Evolutionary conservation across 2,113 vertebrate species (phyloP).

Genomic region (Entelurus aequoreus): DNA sequence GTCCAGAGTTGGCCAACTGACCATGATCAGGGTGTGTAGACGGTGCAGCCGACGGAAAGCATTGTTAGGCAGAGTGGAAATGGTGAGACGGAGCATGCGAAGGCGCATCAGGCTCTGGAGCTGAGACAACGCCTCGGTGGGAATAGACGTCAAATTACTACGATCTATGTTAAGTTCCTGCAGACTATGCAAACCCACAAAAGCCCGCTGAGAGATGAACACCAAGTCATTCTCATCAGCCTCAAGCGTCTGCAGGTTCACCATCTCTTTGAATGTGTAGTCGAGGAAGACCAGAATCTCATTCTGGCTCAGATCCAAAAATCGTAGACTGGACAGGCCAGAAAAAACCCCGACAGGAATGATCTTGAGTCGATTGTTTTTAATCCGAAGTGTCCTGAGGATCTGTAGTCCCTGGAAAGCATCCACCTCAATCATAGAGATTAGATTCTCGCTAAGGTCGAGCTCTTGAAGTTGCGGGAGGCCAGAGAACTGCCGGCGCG

Average conservation of each 20-base stretch:
- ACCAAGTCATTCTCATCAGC: slow-evolving; percentile 79
- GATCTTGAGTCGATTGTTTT: slow-evolving; percentile 80
- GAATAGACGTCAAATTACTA: slow-evolving; percentile 81
- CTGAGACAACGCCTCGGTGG: slow-evolving; percentile 76
- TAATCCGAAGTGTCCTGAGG: slow-evolving; percentile 70
- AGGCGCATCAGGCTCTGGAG: slow-evolving; percentile 72
- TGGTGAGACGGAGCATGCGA: slow-evolving; percentile 71
- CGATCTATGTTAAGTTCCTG: slow-evolving; percentile 77
- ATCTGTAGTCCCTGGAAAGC: slow-evolving; percentile 77
- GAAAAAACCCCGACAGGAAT: slow-evolving; percentile 79
- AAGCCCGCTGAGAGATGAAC: slow-evolving; percentile 81
- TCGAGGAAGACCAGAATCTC: slow-evolving; percentile 86
- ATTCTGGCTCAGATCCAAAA: slow-evolving; percentile 82
- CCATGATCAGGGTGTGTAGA: slow-evolving; percentile 74
- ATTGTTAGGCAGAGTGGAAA: slow-evolving; percentile 70
- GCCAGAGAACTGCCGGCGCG: slow-evolving; percentile 75
- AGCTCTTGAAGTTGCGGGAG: slow-evolving; percentile 77
- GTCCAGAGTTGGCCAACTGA: slow-evolving; percentile 76
- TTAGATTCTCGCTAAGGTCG: slow-evolving; percentile 81
- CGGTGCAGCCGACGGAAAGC: slow-evolving; percentile 72
- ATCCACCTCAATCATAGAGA: slow-evolving; percentile 83
- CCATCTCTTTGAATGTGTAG: slow-evolving; percentile 77
- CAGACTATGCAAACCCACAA: slow-evolving; percentile 71
- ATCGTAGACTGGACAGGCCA: slow-evolving; percentile 70
- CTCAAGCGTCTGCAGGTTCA: slow-evolving; percentile 71